A percentile compares a stretch with the other conserved stretches of the same genome.
Conservation (phyloP, 2,888 invertebrate genomes). For the Troides aeacus region DNA sequence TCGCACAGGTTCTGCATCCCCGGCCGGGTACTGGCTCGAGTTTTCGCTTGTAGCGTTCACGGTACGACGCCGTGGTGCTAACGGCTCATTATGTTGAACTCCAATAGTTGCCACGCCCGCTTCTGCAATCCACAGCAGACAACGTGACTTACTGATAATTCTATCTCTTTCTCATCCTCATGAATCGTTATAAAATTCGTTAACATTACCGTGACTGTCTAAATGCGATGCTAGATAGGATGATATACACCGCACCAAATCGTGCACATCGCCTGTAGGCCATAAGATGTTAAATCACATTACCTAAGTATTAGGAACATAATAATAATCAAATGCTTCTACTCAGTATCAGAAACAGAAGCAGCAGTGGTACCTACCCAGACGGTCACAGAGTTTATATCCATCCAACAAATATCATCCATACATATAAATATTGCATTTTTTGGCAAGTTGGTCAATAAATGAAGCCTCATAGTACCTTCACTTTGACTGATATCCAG, state of each 20-base stretch:
- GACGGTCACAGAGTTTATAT: too few species aligned
- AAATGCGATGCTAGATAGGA: too few species aligned
- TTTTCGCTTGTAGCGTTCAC: conserved; percentile 44
- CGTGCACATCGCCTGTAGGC: too few species aligned
- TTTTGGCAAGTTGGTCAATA: background rate
- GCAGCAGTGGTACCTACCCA: too few species aligned
- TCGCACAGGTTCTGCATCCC: conserved; percentile 30
- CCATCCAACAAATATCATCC: background rate
- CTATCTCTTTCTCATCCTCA: background rate
- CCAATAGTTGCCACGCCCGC: conserved; percentile 40
- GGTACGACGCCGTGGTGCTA: conserved; percentile 35
- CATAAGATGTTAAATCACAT: too few species aligned
- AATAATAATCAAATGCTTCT: too few species aligned
- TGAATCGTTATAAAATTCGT: background rate
- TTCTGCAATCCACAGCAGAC: conserved; percentile 36
- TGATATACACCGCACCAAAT: too few species aligned
- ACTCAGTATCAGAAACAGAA: too few species aligned
- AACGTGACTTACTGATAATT: background rate
- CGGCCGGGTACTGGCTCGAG: conserved; percentile 45
- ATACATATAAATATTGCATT: background rate
- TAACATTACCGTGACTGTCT: too few species aligned
- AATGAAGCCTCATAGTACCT: conserved; percentile 38
- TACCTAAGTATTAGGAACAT: too few species aligned
- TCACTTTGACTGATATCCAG: conserved; percentile 37
- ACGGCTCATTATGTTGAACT: conserved; percentile 35